Evolutionary conservation across 2,888 invertebrate genomes (phyloP).

Genomic region (Nycteola revayana): DNA sequence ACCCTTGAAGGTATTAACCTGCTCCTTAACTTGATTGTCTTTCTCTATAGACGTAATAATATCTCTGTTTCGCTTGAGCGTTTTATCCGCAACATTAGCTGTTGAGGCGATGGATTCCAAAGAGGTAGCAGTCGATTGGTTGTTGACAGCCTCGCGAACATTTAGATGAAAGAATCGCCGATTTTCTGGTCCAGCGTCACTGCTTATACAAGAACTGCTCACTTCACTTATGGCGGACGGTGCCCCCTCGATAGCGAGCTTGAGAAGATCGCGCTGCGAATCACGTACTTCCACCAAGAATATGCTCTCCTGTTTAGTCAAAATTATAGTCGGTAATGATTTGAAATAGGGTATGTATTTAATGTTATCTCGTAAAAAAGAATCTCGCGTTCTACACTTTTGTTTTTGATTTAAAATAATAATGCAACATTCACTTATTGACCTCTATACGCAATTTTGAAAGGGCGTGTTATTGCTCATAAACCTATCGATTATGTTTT

Average conservation of each 20-base stretch:
- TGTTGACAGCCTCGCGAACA: conserved; percentile 42
- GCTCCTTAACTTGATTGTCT: conserved; percentile 64
- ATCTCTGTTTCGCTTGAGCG: conserved; percentile 51
- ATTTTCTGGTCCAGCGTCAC: background rate
- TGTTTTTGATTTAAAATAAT: too few species aligned
- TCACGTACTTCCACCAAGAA: conserved; percentile 91
- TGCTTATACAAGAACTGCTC: background rate
- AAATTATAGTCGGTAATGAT: too few species aligned
- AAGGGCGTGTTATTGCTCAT: too few species aligned
- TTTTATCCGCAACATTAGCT: conserved; percentile 43
- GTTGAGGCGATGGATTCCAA: conserved; percentile 77
- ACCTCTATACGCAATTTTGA: too few species aligned
- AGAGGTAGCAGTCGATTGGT: conserved; percentile 79
- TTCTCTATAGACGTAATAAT: conserved; percentile 49
- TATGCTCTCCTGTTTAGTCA: conserved; percentile 86
- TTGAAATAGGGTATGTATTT: too few species aligned
- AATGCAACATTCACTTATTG: too few species aligned
- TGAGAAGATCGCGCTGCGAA: conserved; percentile 85
- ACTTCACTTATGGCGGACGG: background rate
- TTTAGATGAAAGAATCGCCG: conserved; percentile 54
- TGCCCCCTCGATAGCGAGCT: conserved; percentile 49
- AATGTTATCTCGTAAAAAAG: too few species aligned
- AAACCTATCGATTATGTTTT: too few species aligned
- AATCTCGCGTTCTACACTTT: too few species aligned
- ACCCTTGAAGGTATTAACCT: conserved; percentile 49